These are phyloP conservation scores for Halisarca cf. caerulea DNA, from an alignment of 37 sponge, comb jelly and placozoan species.

Conservation along the genomic window DNA sequence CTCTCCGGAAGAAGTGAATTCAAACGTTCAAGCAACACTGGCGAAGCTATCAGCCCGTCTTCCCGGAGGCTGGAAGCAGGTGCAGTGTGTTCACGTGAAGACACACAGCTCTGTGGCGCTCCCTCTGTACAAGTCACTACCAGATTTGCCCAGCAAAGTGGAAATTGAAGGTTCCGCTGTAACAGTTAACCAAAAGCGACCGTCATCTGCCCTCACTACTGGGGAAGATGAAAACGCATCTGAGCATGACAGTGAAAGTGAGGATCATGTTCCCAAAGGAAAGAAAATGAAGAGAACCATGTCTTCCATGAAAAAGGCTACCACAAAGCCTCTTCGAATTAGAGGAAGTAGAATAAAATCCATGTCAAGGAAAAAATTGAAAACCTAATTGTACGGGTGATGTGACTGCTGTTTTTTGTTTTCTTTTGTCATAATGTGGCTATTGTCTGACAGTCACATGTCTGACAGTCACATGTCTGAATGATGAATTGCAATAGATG, in stretches of 20 bases:
- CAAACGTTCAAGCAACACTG: constrained; percentile 47
- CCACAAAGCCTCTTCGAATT: neutral
- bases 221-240: too few relatives aligned
- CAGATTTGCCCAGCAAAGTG: neutral
- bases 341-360: neutral
- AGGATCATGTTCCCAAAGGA: neutral
- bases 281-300: neutral
- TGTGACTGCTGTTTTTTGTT: too few relatives aligned
- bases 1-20: constrained; percentile 24
- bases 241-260: too few relatives aligned
- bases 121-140: constrained; percentile 57
- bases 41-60: constrained; percentile 32
- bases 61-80: constrained; percentile 62
- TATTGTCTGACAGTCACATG: too few relatives aligned
- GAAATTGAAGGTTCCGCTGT: neutral
- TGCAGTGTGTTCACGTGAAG: constrained; percentile 79
- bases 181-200: neutral
- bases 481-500: too few relatives aligned
- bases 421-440: too few relatives aligned
- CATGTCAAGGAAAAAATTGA: neutral
- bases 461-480: too few relatives aligned
- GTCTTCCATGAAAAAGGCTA: neutral
- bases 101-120: constrained; percentile 68
- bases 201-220: too few relatives aligned
- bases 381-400: neutral